Evolutionary conservation across 2,797 vertebrate species (phyloP).

Genomic region (Phalloptychus januarius): DNA sequence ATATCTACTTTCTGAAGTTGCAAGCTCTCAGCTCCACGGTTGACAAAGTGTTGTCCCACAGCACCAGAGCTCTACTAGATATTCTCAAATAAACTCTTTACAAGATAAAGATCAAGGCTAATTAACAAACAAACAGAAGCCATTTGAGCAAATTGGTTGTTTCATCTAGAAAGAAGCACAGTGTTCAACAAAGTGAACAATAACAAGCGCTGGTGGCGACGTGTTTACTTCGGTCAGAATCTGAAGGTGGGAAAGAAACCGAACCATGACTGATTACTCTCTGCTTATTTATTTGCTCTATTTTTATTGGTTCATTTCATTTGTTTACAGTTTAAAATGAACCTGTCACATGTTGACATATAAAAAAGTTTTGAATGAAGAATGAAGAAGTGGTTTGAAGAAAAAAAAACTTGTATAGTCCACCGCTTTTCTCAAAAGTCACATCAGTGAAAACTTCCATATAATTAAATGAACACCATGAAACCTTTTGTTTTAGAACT

Average conservation of each 20-base stretch:
- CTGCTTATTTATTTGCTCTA: background rate
- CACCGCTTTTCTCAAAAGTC: no score
- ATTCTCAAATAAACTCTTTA: background rate
- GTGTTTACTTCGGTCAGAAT: background rate
- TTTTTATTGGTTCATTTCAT: no score
- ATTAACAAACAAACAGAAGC: background rate
- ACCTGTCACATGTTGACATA: no score
- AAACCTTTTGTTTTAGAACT: background rate
- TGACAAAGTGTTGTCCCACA: background rate
- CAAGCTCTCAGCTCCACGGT: background rate
- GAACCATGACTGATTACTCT: background rate
- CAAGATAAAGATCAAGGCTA: background rate
- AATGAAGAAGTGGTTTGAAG: no score
- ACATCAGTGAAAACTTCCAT: no score
- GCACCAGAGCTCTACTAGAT: background rate
- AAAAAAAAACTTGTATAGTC: no score
- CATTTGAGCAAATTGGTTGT: background rate
- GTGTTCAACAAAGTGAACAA: background rate
- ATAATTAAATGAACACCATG: no score
- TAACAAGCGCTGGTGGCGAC: background rate
- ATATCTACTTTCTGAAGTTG: background rate
- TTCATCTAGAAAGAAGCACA: background rate
- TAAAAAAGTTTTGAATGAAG: no score
- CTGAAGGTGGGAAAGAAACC: background rate
- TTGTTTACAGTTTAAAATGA: no score